phyloP scores from a whole-genome alignment of 2,888 invertebrate species.

The Xestia rhomboidea region DNA sequence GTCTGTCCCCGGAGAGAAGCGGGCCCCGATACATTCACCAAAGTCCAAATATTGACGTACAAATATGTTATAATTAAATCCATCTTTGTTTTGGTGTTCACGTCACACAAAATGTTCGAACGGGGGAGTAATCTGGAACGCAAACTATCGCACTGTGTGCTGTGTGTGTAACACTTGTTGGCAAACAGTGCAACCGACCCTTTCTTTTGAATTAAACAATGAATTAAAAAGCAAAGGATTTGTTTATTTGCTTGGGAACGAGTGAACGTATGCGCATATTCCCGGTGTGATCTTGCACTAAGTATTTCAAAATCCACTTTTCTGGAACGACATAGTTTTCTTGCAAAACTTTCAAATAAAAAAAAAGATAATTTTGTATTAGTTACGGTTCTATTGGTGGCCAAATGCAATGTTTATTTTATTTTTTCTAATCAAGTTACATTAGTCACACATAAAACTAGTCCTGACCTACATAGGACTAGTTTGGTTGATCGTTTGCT shows the following conservation, averaged over 20 bases:
- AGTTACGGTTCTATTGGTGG: background rate
- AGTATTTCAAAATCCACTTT: background rate
- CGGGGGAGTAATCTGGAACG: constrained; percentile 59
- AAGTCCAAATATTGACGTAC: constrained; percentile 65
- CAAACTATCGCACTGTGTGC: constrained; percentile 58
- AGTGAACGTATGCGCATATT: background rate
- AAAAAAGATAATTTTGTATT: background rate
- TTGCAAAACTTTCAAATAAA: background rate
- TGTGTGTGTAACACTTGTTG: constrained; percentile 42
- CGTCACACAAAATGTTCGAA: constrained; percentile 41
- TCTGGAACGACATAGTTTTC: background rate
- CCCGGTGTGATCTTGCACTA: background rate
- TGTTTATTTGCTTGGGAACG: constrained; percentile 31
- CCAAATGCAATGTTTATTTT: background rate
- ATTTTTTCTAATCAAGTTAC: background rate
- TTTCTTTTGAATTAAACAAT: constrained; percentile 46
- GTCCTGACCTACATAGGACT: no score
- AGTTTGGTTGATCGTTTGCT: background rate
- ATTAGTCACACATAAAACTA: background rate
- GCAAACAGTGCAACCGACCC: constrained; percentile 50
- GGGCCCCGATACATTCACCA: constrained; percentile 19
- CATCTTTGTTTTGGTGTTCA: constrained; percentile 54
- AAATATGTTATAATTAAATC: constrained; percentile 62
- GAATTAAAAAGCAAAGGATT: constrained; percentile 36
- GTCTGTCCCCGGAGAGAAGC: constrained; percentile 15